Evolutionary conservation across 1,140 invertebrate genomes (phyloP).

Genomic region (Spodoptera litura): DNA sequence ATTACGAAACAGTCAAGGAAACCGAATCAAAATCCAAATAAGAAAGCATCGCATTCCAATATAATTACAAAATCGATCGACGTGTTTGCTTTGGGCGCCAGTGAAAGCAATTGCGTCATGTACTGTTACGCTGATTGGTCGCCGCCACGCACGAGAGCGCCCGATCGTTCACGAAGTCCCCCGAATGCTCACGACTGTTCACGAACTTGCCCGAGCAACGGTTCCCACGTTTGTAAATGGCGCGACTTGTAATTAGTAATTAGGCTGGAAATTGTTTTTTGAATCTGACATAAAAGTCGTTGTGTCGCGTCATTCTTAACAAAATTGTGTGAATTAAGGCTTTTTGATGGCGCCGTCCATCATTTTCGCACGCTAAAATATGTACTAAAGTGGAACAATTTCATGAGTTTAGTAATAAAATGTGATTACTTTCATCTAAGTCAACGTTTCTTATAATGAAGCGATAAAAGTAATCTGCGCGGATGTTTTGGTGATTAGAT

Average conservation of each 20-base stretch:
- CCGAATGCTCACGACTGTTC: background rate
- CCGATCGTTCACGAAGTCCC: constrained; percentile 1
- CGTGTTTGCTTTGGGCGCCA: constrained; percentile 61
- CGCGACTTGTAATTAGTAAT: constrained; percentile 41
- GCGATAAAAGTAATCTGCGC: background rate
- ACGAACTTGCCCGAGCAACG: constrained; percentile 37
- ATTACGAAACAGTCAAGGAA: constrained; percentile 64
- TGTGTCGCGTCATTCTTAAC: constrained; percentile 11
- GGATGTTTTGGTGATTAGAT: background rate
- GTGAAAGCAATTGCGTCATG: constrained; percentile 73
- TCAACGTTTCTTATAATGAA: background rate
- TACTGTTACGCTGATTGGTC: constrained; percentile 54
- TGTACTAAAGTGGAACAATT: constrained; percentile 16
- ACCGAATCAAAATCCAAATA: constrained; percentile 69
- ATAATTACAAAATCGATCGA: constrained; percentile 76
- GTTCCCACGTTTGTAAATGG: constrained; percentile 29
- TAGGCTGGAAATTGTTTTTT: constrained; percentile 30
- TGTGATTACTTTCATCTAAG: constrained; percentile 11
- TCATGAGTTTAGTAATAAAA: constrained; percentile 9
- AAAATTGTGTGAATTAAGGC: constrained; percentile 16
- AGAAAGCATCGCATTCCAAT: constrained; percentile 74
- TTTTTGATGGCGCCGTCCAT: background rate
- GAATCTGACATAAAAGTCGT: constrained; percentile 28
- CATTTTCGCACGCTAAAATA: constrained; percentile 32
- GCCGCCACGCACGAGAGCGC: constrained; percentile 39